These are phyloP conservation scores for Monochamus saltuarius DNA, from an alignment of 1,140 invertebrate species.

Conservation along the genomic window DNA sequence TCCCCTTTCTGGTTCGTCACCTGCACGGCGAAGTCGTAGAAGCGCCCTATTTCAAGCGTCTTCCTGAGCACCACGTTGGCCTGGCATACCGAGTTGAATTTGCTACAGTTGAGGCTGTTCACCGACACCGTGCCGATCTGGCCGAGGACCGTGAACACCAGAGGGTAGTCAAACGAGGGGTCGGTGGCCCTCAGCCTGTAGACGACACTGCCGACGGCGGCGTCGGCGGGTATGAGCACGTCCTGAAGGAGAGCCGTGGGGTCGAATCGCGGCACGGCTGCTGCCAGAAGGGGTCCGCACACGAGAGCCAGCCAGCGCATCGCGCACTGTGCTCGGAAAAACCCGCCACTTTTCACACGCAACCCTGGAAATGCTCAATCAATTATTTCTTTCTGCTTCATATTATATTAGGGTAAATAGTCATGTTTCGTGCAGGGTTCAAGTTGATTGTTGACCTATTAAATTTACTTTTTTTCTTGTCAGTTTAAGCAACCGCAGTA, in stretches of 20 bases:
- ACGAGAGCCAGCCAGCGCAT: slow-evolving; percentile 30
- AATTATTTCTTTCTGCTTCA: slow-evolving; percentile 15
- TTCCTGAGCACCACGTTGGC: slow-evolving; percentile 78
- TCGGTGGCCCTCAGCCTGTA: slow-evolving; percentile 84
- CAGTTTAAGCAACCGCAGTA: no score
- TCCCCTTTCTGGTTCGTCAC: slow-evolving; percentile 78
- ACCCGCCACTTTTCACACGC: slow-evolving; percentile 19
- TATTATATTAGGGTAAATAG: not conserved
- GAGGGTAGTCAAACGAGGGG: slow-evolving; percentile 82
- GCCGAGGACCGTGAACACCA: slow-evolving; percentile 77
- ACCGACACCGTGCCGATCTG: slow-evolving; percentile 65
- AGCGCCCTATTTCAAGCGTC: slow-evolving; percentile 70
- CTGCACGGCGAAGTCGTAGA: slow-evolving; percentile 78
- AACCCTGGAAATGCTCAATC: slow-evolving; percentile 14
- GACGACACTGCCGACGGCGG: slow-evolving; percentile 77
- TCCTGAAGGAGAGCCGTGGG: slow-evolving; percentile 76
- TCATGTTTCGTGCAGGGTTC: slow-evolving; percentile 3
- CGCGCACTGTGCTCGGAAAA: slow-evolving; percentile 6
- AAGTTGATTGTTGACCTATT: no score
- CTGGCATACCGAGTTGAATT: slow-evolving; percentile 78
- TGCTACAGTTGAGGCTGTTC: slow-evolving; percentile 76
- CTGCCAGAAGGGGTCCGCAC: slow-evolving; percentile 23
- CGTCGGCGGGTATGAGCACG: slow-evolving; percentile 78
- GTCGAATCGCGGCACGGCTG: slow-evolving; percentile 72
- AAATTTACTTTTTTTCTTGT: no score